Conservation (phyloP, 2,888 invertebrate species). For the Spialia ferax region DNA sequence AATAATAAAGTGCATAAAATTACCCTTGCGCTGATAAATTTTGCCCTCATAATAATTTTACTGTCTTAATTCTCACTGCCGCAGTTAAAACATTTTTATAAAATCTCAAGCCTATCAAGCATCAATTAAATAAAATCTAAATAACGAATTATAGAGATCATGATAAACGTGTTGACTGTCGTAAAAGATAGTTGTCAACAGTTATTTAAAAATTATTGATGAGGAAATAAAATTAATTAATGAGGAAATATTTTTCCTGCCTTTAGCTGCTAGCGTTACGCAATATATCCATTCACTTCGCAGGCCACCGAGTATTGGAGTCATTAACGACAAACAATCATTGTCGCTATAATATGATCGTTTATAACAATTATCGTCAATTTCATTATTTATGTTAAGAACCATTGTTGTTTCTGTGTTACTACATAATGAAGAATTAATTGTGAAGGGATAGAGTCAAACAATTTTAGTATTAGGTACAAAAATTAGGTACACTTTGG, state of each 20-base stretch:
- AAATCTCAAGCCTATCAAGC: too few species aligned
- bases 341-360: conserved; percentile 18
- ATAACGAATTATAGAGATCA: too few species aligned
- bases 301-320: conserved; percentile 11
- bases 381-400: conserved; percentile 30
- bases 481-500: neutral
- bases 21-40: conserved; percentile 26
- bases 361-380: conserved; percentile 35
- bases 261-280: conserved; percentile 31
- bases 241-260: neutral
- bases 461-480: neutral
- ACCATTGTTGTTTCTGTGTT: conserved; percentile 17
- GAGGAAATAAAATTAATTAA: neutral
- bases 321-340: conserved; percentile 20
- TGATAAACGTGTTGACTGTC: too few species aligned
- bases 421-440: neutral
- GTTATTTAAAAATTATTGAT: too few species aligned
- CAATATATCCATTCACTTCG: conserved; percentile 32
- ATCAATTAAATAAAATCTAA: too few species aligned
- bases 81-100: too few species aligned
- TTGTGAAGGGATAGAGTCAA: neutral
- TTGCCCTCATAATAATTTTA: conserved; percentile 3
- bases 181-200: too few species aligned
- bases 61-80: neutral
- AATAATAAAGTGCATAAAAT: conserved; percentile 1